phyloP scores from a whole-genome alignment of 2,888 invertebrate species.

The Muscina levida region DNA sequence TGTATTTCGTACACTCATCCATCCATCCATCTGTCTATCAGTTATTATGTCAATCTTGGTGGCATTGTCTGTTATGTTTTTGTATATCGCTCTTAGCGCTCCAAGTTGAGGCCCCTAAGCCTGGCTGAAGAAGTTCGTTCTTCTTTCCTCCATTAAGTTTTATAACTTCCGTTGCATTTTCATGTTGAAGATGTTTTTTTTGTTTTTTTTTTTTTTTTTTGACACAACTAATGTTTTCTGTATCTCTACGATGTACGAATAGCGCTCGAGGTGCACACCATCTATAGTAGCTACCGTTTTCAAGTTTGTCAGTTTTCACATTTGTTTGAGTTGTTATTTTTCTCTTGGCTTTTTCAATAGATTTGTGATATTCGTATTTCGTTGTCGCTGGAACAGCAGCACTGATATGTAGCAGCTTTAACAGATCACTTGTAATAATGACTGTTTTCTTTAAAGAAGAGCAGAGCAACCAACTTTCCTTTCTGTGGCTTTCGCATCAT shows the following conservation, averaged over 20 bases:
- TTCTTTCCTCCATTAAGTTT: constrained; percentile 52
- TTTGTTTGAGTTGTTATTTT: constrained; percentile 20
- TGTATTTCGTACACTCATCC: too few relatives aligned
- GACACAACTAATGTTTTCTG: constrained; percentile 53
- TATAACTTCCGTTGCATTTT: constrained; percentile 62
- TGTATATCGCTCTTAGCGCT: constrained; percentile 21
- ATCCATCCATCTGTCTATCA: constrained; percentile 53
- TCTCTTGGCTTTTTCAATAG: constrained; percentile 12
- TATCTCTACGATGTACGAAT: constrained; percentile 40
- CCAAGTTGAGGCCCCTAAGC: constrained; percentile 6
- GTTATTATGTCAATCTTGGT: constrained; percentile 75
- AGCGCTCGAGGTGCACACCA: constrained; percentile 52
- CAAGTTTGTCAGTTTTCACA: constrained; percentile 29
- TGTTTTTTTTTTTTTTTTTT: too few relatives aligned
- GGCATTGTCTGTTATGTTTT: constrained; percentile 71
- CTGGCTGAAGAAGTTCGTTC: constrained; percentile 11
- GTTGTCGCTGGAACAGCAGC: background rate
- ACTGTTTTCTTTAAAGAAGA: background rate
- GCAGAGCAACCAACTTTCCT: constrained; percentile 23
- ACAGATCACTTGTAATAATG: too few relatives aligned
- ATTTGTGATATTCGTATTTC: background rate
- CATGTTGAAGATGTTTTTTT: too few relatives aligned
- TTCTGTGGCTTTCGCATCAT: background rate
- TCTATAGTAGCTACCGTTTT: constrained; percentile 49
- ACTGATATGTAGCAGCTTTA: too few relatives aligned